A percentile compares a stretch with the other conserved stretches of the same genome.
phyloP scores from a whole-genome alignment of 1,140 invertebrate genomes.

The Drosophila triauraria region DNA sequence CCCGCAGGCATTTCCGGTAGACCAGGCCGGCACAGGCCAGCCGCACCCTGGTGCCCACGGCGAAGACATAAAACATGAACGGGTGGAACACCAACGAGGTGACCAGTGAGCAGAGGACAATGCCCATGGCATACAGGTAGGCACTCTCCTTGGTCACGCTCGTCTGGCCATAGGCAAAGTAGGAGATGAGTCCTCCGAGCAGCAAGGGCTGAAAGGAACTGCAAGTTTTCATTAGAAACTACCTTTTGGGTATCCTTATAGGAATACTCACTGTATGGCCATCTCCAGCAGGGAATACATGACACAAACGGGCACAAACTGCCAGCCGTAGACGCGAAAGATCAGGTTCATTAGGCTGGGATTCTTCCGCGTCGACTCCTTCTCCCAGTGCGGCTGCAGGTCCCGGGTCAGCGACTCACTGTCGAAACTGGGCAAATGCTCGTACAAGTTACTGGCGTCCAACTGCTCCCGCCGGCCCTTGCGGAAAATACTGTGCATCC shows the following conservation, averaged over 20 bases:
- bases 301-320: slow-evolving; percentile 71
- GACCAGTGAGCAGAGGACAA: slow-evolving; percentile 86
- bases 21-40: slow-evolving; percentile 86
- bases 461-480: slow-evolving; percentile 83
- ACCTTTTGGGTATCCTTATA: rapidly evolving
- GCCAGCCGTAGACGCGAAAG: slow-evolving; percentile 86
- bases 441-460: slow-evolving; percentile 85
- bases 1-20: slow-evolving; percentile 87
- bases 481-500: slow-evolving; percentile 82
- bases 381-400: slow-evolving; percentile 87
- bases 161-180: slow-evolving; percentile 85
- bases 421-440: slow-evolving; percentile 82
- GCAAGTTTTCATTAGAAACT: slow-evolving; percentile 18
- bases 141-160: slow-evolving; percentile 85
- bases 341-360: slow-evolving; percentile 87
- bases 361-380: slow-evolving; percentile 84
- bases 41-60: slow-evolving; percentile 87
- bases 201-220: slow-evolving; percentile 87
- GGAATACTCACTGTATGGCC: slow-evolving; percentile 61
- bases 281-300: slow-evolving; percentile 67
- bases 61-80: slow-evolving; percentile 88
- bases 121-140: slow-evolving; percentile 86
- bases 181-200: slow-evolving; percentile 88
- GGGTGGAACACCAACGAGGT: slow-evolving; percentile 89
- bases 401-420: slow-evolving; percentile 83